Evolutionary conservation across 1,140 invertebrate species (phyloP).

Genomic region (Heliconius hewitsoni): DNA sequence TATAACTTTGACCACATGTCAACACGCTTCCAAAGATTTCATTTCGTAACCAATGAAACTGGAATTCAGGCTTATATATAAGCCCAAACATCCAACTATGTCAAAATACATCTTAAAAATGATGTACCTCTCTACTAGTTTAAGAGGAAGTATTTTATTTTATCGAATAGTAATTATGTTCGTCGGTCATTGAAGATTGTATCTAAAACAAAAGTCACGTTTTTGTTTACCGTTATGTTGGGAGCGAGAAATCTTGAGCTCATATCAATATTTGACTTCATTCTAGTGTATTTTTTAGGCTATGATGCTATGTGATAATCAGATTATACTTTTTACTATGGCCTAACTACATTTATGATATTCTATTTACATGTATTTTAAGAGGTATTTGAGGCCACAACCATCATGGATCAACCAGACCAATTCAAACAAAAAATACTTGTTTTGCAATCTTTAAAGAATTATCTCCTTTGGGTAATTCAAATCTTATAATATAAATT

Average conservation of each 20-base stretch:
- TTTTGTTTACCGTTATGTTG: slow-evolving; percentile 50
- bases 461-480: too few relatives aligned
- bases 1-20: background rate
- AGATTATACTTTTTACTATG: background rate
- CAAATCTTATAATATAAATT: too few relatives aligned
- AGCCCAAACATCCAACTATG: background rate
- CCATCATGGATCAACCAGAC: too few relatives aligned
- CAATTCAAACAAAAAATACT: too few relatives aligned
- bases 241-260: background rate
- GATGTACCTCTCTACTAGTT: background rate
- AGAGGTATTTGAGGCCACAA: background rate
- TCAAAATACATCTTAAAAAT: background rate
- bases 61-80: slow-evolving; percentile 1
- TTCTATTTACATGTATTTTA: background rate
- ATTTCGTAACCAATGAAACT: background rate
- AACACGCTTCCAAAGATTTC: background rate
- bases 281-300: background rate
- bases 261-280: background rate
- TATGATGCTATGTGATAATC: background rate
- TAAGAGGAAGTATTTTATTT: slow-evolving; percentile 21
- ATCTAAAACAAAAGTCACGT: slow-evolving; percentile 54
- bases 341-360: too few relatives aligned
- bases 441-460: too few relatives aligned
- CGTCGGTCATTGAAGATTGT: slow-evolving; percentile 39
- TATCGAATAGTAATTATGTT: slow-evolving; percentile 29